phyloP scores from a whole-genome alignment of 2,113 vertebrate genomes.

The Alces alces region DNA sequence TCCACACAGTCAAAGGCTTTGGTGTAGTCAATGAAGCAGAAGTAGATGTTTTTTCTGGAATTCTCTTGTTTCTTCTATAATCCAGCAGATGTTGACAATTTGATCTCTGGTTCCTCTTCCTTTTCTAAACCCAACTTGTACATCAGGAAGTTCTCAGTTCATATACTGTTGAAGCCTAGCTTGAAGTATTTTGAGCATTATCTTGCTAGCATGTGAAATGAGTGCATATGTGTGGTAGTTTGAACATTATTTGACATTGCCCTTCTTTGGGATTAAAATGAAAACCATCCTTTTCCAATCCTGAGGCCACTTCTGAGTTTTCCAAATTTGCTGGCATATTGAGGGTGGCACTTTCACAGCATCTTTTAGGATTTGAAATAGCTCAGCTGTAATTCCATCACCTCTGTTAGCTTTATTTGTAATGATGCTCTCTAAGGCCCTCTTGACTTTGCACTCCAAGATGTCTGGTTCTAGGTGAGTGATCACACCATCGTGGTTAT shows the following conservation, averaged over 20 bases:
- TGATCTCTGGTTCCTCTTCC: background rate
- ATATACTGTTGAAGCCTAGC: background rate
- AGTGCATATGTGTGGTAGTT: background rate
- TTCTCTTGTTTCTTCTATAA: background rate
- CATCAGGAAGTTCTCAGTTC: background rate
- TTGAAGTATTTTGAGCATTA: background rate
- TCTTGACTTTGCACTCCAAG: background rate
- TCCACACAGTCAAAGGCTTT: background rate
- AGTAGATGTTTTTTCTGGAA: background rate
- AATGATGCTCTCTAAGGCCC: background rate
- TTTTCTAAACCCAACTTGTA: background rate
- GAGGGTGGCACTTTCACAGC: background rate
- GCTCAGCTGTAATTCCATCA: background rate
- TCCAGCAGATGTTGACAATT: background rate
- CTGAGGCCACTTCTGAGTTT: background rate
- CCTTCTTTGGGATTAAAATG: background rate
- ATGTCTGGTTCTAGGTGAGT: background rate
- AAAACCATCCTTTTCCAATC: background rate
- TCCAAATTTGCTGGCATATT: background rate
- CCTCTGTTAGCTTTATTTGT: background rate
- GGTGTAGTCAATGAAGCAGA: background rate
- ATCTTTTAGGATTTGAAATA: background rate
- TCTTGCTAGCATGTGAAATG: background rate
- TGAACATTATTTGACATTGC: background rate
- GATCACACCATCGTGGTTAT: background rate